phyloP scores from a whole-genome alignment of 2,888 invertebrate genomes.

The Blastobasis lacticolella region DNA sequence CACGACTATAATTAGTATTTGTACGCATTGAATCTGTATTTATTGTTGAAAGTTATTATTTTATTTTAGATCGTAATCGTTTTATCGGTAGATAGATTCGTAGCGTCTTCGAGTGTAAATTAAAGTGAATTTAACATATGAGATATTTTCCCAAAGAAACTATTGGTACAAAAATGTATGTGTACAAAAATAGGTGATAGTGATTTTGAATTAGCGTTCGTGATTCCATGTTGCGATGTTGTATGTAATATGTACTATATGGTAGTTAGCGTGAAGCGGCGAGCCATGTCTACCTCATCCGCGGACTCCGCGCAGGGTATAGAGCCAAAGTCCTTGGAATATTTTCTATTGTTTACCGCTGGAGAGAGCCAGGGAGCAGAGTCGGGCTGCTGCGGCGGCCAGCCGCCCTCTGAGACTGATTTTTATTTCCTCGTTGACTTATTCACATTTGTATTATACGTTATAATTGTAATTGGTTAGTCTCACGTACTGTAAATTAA shows the following conservation, averaged over 20 bases:
- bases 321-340: slow-evolving; percentile 63
- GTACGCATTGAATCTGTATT: slow-evolving; percentile 41
- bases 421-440: slow-evolving; percentile 24
- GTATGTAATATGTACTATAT: slow-evolving; percentile 32
- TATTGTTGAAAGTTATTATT: slow-evolving; percentile 72
- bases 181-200: slow-evolving; percentile 58
- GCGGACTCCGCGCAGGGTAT: slow-evolving; percentile 55
- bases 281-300: slow-evolving; percentile 68
- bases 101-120: slow-evolving; percentile 48
- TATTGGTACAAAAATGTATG: slow-evolving; percentile 69
- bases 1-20: slow-evolving; percentile 46
- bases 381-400: too few species aligned
- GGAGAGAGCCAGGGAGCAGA: slow-evolving; percentile 20
- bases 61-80: slow-evolving; percentile 57
- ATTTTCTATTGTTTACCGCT: slow-evolving; percentile 51
- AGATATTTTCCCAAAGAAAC: slow-evolving; percentile 70
- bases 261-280: slow-evolving; percentile 59
- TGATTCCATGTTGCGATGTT: slow-evolving; percentile 68
- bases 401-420: slow-evolving; percentile 52
- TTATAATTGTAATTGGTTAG: too few species aligned
- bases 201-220: slow-evolving; percentile 51
- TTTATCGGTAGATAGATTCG: slow-evolving; percentile 27
- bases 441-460: slow-evolving; percentile 2
- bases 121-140: slow-evolving; percentile 34
- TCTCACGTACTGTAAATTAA: too few species aligned